Evolutionary conservation across 2,797 vertebrate species (phyloP).

Genomic region (Alcedo atthis): DNA sequence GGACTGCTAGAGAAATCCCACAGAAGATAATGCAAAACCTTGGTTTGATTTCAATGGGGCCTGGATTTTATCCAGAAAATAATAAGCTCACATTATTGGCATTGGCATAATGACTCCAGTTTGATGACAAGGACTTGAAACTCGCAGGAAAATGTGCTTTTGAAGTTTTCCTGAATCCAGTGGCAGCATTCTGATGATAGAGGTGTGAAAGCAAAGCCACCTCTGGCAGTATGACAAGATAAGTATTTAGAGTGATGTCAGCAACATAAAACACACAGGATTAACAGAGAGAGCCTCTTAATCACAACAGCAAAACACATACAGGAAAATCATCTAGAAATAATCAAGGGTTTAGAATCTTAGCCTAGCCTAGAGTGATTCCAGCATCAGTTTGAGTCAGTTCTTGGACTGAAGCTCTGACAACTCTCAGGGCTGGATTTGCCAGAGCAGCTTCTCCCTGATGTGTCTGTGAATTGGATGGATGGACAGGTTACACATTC

Average conservation of each 20-base stretch:
- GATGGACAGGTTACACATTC: background rate
- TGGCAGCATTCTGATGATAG: background rate
- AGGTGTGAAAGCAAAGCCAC: background rate
- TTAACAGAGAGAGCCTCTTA: background rate
- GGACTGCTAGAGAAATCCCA: background rate
- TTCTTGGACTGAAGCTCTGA: background rate
- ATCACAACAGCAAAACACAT: background rate
- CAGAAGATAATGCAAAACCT: background rate
- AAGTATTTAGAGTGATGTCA: background rate
- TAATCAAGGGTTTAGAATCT: background rate
- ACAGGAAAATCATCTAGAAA: background rate
- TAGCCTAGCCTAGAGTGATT: background rate
- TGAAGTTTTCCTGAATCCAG: background rate
- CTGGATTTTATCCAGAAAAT: background rate
- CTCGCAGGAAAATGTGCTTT: background rate
- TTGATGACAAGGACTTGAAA: background rate
- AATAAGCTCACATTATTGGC: background rate
- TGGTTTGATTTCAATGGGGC: background rate
- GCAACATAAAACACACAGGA: background rate
- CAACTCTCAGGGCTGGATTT: conserved; percentile 28
- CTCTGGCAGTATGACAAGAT: background rate
- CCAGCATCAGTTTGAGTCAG: background rate
- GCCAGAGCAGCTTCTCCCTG: background rate
- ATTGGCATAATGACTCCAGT: background rate
- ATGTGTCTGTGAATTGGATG: background rate